These are phyloP conservation scores for Opisthograptis luteolata DNA, from an alignment of 2,888 invertebrate genomes.

Conservation along the genomic window DNA sequence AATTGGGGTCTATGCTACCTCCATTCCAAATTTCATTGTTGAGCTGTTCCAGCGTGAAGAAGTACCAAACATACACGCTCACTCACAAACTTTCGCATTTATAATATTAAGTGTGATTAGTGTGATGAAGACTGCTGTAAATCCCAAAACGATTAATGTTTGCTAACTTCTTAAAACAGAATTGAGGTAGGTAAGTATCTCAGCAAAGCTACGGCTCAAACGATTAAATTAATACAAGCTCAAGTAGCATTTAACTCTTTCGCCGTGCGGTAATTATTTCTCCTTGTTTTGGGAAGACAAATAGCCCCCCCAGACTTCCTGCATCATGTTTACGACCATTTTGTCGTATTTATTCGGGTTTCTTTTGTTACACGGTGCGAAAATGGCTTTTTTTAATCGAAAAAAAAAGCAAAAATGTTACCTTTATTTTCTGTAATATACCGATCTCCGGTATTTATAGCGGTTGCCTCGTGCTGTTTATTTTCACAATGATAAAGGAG, in stretches of 20 bases:
- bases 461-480: slow-evolving; percentile 21
- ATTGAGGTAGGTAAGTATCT: neutral
- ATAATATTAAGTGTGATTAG: too few species aligned
- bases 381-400: slow-evolving; percentile 27
- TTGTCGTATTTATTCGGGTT: slow-evolving; percentile 44
- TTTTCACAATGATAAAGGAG: slow-evolving; percentile 25
- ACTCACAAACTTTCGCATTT: too few species aligned
- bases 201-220: slow-evolving; percentile 11
- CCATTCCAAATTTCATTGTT: too few species aligned
- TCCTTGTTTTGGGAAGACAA: slow-evolving; percentile 45
- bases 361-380: slow-evolving; percentile 38
- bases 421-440: slow-evolving; percentile 25
- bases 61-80: too few species aligned
- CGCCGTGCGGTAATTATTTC: slow-evolving; percentile 39
- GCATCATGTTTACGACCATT: slow-evolving; percentile 44
- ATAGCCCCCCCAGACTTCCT: slow-evolving; percentile 44
- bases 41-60: too few species aligned
- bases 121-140: too few species aligned
- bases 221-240: slow-evolving; percentile 26
- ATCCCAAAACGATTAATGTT: too few species aligned
- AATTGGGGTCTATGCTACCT: too few species aligned
- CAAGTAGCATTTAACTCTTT: slow-evolving; percentile 41
- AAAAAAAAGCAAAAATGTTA: slow-evolving; percentile 27
- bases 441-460: slow-evolving; percentile 30
- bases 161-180: too few species aligned